These are phyloP conservation scores for Zaprionus kolodkinae DNA, from an alignment of 1,140 invertebrate species.

Conservation along the genomic window DNA sequence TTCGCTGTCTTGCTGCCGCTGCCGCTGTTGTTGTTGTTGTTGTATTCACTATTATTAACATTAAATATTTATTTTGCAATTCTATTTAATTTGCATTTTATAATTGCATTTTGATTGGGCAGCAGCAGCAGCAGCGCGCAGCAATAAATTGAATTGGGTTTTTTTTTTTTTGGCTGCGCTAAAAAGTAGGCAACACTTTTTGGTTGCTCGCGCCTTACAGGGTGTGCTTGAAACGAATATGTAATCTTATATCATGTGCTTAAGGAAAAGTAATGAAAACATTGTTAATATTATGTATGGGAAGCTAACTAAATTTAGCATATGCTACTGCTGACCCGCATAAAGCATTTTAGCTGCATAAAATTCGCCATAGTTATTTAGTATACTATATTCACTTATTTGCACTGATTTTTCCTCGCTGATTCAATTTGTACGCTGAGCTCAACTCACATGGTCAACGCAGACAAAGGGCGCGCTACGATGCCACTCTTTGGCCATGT, in stretches of 20 bases:
- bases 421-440: background rate
- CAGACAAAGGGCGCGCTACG: background rate
- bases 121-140: background rate
- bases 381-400: background rate
- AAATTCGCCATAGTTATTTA: too few relatives aligned
- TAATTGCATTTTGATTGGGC: constrained; percentile 76
- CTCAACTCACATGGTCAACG: constrained; percentile 1
- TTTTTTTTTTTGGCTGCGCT: background rate
- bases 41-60: constrained; percentile 68
- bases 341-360: too few relatives aligned
- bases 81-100: constrained; percentile 80
- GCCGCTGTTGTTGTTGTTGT: background rate
- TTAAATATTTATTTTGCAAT: constrained; percentile 81
- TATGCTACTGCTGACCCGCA: too few relatives aligned
- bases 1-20: constrained; percentile 33
- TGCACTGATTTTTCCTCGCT: background rate
- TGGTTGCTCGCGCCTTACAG: too few relatives aligned
- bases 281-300: background rate
- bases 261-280: background rate
- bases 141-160: constrained; percentile 36
- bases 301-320: too few relatives aligned
- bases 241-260: too few relatives aligned
- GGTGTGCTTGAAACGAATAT: too few relatives aligned
- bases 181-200: constrained; percentile 13
- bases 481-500: too few relatives aligned